Evolutionary conservation across 2,888 invertebrate species (phyloP), one percentile per base, ranked within the genome.

Genomic region (Drosophila stalkeri): DNA sequence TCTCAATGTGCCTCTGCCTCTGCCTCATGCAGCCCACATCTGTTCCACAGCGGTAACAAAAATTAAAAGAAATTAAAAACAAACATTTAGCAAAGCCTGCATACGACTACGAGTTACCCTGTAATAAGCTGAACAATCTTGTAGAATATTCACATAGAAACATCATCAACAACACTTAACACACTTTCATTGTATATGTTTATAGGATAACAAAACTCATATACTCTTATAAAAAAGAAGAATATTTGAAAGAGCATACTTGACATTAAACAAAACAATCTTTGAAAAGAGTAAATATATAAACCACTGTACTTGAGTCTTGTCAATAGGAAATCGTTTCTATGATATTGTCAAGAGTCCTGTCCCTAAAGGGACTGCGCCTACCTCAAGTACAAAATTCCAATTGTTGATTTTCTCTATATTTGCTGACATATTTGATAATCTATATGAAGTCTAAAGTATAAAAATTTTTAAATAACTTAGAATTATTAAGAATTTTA

Each of bases 61-160:
- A 90, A 81, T 88, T 77, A 85, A 79, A 80, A 87, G 72, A 84
- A 89, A 82, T 84, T 86, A 91, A 88, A 82, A 80, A 73, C 83
- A 89, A 64, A 49, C 47, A 31, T 8, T 39, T n/a, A 11, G 9
- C 11, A 11, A 12, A 5, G 6, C 8, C 6, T 46, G 7, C 12
- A 1, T 2, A 1, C 55, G 64, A 62, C 77, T 63, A 7, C 7
- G 12, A 46, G 39, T 33, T 72, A 77, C 62, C 77, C 77, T 65
- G 31, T 39, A 75, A 35, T n/a, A 18, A 31, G 31, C 11, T 44
- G 20, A 5, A 12, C 18, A 18, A 18, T 3, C 12, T 12, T 33
- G 33, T 4, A 2, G 6, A 16, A 2, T 37, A 7, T 16, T 4
- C 37, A 39, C 16, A 14, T 33, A 35, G 1, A 14, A 14, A 37